These are phyloP conservation scores for Lycia hirtaria DNA, from an alignment of 2,888 invertebrate genomes.

Conservation along the genomic window DNA sequence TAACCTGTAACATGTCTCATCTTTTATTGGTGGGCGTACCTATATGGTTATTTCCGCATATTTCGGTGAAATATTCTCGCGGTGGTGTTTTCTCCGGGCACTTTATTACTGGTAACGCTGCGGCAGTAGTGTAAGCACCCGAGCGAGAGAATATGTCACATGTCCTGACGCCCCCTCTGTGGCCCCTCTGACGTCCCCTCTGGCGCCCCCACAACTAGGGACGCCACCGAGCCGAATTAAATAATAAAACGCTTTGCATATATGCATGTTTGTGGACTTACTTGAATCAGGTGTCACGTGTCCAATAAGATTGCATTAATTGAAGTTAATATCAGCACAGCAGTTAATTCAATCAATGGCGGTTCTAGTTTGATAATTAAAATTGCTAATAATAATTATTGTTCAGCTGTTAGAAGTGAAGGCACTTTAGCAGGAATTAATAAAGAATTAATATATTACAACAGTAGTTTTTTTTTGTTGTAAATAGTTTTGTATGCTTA, in stretches of 20 bases:
- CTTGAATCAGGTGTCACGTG: slow-evolving; percentile 26
- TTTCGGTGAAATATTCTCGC: slow-evolving; percentile 49
- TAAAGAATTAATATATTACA: no score
- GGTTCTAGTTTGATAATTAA: no score
- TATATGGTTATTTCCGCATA: slow-evolving; percentile 19
- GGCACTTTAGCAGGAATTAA: no score
- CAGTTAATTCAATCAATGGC: no score
- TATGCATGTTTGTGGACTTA: slow-evolving; percentile 49
- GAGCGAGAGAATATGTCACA: slow-evolving; percentile 76
- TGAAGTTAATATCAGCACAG: no score
- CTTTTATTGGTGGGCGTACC: slow-evolving; percentile 12
- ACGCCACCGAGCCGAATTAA: slow-evolving; percentile 63
- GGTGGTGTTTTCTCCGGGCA: slow-evolving; percentile 55
- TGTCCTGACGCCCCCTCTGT: slow-evolving; percentile 57
- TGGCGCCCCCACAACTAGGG: slow-evolving; percentile 49
- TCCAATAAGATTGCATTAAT: background rate
- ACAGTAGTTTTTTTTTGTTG: no score
- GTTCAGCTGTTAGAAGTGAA: no score
- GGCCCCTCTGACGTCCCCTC: slow-evolving; percentile 50
- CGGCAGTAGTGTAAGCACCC: slow-evolving; percentile 69
- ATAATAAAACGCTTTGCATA: slow-evolving; percentile 68
- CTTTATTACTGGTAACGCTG: slow-evolving; percentile 69
- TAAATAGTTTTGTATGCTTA: no score
- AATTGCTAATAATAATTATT: no score
- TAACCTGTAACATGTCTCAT: background rate